Base-by-base conservation (phyloP, 2,113 vertebrate genomes). In the Aegotheles bennettii region DNA sequence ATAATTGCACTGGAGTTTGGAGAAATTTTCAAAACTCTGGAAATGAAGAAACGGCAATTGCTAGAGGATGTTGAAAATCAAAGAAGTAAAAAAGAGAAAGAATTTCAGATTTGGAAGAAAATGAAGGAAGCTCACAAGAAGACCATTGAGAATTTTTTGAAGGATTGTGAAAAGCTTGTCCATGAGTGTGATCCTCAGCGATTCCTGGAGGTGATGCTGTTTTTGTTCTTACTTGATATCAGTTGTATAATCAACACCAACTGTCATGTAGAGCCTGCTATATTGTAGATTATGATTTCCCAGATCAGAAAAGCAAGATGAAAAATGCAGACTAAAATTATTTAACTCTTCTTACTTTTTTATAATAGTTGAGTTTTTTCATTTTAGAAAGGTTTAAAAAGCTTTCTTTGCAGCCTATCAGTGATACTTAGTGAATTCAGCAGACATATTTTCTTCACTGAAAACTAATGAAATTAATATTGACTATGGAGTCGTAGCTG, bases 131-230 rank as follows among this genome's bases (percentile, higher is more conserved):
- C 84, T 73, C 93, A 97, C 38, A 97, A 90, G 74, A 96, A 96
- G 70, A 97, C 97, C 6, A 86, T 96, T 81, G 97, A 97, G 81
- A 96, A 93, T 57, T 96, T 96, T 64, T 86, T 98, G 73, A 96
- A 95, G 75, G 97, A 98, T 11, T 98, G 97, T 94, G 97, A 97
- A 79, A 96, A 95, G 28, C 87, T 98, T 79, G 94, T 97, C 75
- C 93, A 98, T 82, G 97, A 98, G 57, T 96, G 92, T 87, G 96
- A 98, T 93, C 97, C 97, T 80, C 94, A 96, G 68, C 74, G 60
- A 51, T 98, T 98, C 84, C 91, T 98, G 43, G 95, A 97, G 97
- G 97, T 98, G 70, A 96, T 70, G 68, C 53, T 31, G n/a, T 80
- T 93, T 90, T 53, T 29, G 6, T 84, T 91, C 10, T 23, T 54